Conservation (phyloP, 1,140 invertebrate genomes). For the Sinella curviseta region DNA sequence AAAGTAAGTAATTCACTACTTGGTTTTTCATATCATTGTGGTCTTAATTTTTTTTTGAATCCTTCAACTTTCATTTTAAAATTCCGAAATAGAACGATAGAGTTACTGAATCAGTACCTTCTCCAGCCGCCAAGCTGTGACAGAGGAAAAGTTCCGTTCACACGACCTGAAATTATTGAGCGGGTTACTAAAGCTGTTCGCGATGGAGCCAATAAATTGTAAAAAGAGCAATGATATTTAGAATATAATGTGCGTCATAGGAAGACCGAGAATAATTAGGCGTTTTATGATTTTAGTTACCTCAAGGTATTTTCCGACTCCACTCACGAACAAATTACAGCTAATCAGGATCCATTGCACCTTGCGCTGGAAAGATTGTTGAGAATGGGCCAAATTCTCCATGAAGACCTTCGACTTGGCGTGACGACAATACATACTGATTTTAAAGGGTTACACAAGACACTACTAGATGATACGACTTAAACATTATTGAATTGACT, state of each 20-base stretch:
- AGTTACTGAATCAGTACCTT: neutral
- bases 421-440: neutral
- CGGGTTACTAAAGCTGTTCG: neutral
- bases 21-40: too few species aligned
- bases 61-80: neutral
- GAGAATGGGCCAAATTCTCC: constrained; percentile 1
- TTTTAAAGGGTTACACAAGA: constrained; percentile 5
- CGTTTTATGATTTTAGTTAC: neutral
- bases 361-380: neutral
- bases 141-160: neutral
- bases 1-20: neutral
- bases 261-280: too few species aligned
- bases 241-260: too few species aligned
- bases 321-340: neutral
- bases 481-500: too few species aligned
- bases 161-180: neutral
- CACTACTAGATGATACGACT: neutral
- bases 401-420: neutral
- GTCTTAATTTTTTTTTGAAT: neutral
- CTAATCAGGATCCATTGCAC: neutral
- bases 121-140: neutral
- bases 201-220: constrained; percentile 18
- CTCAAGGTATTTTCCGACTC: constrained; percentile 8
- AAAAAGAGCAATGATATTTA: too few species aligned
- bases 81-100: neutral